phyloP scores from a whole-genome alignment of 2,888 invertebrate genomes.

The Dynastes tityus region DNA sequence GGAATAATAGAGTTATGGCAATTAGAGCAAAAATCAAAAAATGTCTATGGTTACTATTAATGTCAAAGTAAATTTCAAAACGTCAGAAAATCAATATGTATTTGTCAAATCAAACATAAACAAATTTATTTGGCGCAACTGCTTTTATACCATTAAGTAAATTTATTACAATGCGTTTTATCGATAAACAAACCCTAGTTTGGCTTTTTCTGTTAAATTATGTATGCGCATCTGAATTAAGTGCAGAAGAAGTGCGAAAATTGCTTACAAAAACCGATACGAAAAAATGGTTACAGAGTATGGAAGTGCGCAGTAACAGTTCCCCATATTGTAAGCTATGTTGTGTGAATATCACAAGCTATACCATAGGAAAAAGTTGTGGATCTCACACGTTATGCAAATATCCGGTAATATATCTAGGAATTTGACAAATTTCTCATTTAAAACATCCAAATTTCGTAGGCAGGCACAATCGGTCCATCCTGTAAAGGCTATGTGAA shows the following conservation, averaged over 20 bases:
- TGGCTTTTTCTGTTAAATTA: conserved; percentile 14
- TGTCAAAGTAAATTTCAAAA: background rate
- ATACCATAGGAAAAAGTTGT: conserved; percentile 62
- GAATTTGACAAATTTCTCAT: background rate
- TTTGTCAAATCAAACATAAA: conserved; percentile 18
- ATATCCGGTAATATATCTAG: conserved; percentile 55
- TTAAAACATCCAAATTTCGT: conserved; percentile 8
- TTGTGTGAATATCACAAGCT: conserved; percentile 60
- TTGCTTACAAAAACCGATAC: conserved; percentile 51
- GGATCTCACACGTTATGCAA: conserved; percentile 65
- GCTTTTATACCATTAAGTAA: conserved; percentile 2
- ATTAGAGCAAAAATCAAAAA: no score
- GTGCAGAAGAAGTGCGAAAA: conserved; percentile 36
- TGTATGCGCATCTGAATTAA: background rate
- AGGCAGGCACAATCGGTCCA: conserved; percentile 56
- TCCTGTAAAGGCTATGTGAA: conserved; percentile 61
- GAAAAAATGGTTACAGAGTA: conserved; percentile 52
- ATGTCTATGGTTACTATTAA: no score
- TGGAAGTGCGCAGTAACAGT: conserved; percentile 47
- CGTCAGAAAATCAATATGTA: background rate
- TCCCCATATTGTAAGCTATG: conserved; percentile 62
- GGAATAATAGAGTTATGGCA: no score
- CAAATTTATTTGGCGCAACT: conserved; percentile 14
- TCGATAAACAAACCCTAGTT: background rate
- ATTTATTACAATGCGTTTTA: conserved; percentile 10